Evolutionary conservation across 2,888 invertebrate genomes (phyloP).

Genomic region (Caenorhabditis sp.): DNA sequence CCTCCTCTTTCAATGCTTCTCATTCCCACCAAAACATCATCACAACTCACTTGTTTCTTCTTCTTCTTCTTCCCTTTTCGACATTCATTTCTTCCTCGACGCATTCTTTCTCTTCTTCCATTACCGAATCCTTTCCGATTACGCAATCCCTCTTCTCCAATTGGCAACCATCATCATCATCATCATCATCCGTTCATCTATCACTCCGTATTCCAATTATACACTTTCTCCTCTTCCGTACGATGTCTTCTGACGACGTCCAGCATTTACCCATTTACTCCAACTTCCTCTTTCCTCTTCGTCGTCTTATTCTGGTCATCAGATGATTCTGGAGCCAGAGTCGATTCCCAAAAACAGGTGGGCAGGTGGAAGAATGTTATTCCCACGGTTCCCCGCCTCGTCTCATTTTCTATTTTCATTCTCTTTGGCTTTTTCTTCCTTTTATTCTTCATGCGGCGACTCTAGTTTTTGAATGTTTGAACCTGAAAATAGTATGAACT

Average conservation of each 20-base stretch:
- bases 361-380: neutral
- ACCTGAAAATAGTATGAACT: neutral
- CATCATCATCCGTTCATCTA: conserved; percentile 24
- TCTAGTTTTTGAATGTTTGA: conserved; percentile 7
- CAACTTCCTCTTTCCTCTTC: too few species aligned
- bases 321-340: too few species aligned
- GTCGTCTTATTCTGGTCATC: too few species aligned
- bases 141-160: conserved; percentile 36
- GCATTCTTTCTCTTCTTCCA: too few species aligned
- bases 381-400: conserved; percentile 1
- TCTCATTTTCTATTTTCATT: neutral
- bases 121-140: conserved; percentile 41
- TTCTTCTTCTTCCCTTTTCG: conserved; percentile 7
- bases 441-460: too few species aligned
- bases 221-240: conserved; percentile 39
- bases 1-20: conserved; percentile 24
- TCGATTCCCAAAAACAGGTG: neutral
- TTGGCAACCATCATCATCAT: conserved; percentile 56
- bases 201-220: conserved; percentile 51
- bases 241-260: too few species aligned
- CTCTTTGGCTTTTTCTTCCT: neutral
- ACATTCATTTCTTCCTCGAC: conserved; percentile 1
- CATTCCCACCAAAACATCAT: conserved; percentile 31
- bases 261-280: too few species aligned
- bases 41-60: conserved; percentile 14